Percentiles rank a stretch among this genome's conserved stretches.
phyloP scores from a whole-genome alignment of 2,888 invertebrate genomes.

The Drosophila diplacantha region DNA sequence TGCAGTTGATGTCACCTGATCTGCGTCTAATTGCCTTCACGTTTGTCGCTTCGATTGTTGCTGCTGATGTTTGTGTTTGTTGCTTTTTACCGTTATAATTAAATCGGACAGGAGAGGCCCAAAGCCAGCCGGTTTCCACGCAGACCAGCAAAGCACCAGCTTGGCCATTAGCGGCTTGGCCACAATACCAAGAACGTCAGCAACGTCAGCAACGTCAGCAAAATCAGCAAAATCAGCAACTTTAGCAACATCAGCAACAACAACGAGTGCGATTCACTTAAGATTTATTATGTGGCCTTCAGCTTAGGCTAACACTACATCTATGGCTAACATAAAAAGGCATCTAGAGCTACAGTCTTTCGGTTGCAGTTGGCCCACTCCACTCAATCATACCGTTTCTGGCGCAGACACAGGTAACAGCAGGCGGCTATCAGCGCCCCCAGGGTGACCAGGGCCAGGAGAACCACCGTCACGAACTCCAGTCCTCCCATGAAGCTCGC shows the following conservation, averaged over 20 bases:
- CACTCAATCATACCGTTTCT: slow-evolving; percentile 75
- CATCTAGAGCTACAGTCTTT: slow-evolving; percentile 52
- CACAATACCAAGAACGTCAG: slow-evolving; percentile 29
- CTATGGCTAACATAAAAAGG: slow-evolving; percentile 33
- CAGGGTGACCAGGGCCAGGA: slow-evolving; percentile 88
- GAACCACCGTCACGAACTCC: slow-evolving; percentile 88
- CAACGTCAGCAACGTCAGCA: slow-evolving; percentile 41
- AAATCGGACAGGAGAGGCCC: slow-evolving; percentile 47
- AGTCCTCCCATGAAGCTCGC: slow-evolving; percentile 81
- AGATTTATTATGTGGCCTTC: slow-evolving; percentile 58
- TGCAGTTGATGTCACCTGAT: slow-evolving; percentile 42
- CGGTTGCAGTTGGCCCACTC: slow-evolving; percentile 22
- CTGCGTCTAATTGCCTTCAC: slow-evolving; percentile 39
- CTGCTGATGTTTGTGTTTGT: slow-evolving; percentile 29
- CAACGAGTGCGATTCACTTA: slow-evolving; percentile 44
- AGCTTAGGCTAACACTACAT: slow-evolving; percentile 25
- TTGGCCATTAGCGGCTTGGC: slow-evolving; percentile 19
- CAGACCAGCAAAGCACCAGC: slow-evolving; percentile 4
- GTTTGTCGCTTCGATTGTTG: slow-evolving; percentile 35
- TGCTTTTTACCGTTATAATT: slow-evolving; percentile 68
- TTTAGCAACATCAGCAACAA: slow-evolving; percentile 47
- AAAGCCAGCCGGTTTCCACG: slow-evolving; percentile 44
- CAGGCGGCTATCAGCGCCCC: slow-evolving; percentile 89
- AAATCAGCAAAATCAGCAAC: slow-evolving; percentile 39
- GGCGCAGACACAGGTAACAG: slow-evolving; percentile 85